These are phyloP conservation scores for Heliconius hewitsoni DNA, from an alignment of 1,140 invertebrate genomes.

Conservation along the genomic window DNA sequence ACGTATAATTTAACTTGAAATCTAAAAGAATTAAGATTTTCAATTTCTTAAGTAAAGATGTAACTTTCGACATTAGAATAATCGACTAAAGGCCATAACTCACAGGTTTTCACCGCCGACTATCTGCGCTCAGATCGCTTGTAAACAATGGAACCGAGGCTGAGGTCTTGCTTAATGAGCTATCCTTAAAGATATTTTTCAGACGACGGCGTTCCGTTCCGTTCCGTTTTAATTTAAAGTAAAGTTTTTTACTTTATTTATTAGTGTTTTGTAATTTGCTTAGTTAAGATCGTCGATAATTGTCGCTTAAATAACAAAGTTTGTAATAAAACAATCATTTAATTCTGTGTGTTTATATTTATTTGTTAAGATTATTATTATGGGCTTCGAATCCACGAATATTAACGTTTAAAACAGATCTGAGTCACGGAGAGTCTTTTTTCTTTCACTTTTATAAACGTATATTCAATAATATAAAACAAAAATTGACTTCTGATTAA, in stretches of 20 bases:
- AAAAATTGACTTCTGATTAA: neutral
- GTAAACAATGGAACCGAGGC: constrained; percentile 2
- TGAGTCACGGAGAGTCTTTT: too few relatives aligned
- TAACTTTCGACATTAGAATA: constrained; percentile 2
- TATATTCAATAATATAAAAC: neutral
- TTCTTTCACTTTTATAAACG: neutral
- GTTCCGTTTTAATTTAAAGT: neutral
- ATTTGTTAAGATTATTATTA: too few relatives aligned
- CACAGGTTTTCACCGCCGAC: neutral
- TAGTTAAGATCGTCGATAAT: neutral
- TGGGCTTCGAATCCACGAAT: too few relatives aligned
- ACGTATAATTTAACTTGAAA: neutral
- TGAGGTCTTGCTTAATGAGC: constrained; percentile 10
- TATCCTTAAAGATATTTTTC: constrained; percentile 1
- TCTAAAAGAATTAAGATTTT: neutral
- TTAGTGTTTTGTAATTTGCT: neutral
- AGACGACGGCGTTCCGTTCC: neutral
- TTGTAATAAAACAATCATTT: too few relatives aligned
- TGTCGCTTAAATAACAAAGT: neutral
- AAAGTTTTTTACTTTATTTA: neutral
- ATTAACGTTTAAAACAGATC: too few relatives aligned
- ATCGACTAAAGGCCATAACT: constrained; percentile 9
- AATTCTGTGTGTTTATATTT: too few relatives aligned
- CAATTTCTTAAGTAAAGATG: neutral
- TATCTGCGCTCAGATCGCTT: neutral